Base-by-base conservation (phyloP, 2,888 invertebrate genomes). In the Eupeodes luniger region DNA sequence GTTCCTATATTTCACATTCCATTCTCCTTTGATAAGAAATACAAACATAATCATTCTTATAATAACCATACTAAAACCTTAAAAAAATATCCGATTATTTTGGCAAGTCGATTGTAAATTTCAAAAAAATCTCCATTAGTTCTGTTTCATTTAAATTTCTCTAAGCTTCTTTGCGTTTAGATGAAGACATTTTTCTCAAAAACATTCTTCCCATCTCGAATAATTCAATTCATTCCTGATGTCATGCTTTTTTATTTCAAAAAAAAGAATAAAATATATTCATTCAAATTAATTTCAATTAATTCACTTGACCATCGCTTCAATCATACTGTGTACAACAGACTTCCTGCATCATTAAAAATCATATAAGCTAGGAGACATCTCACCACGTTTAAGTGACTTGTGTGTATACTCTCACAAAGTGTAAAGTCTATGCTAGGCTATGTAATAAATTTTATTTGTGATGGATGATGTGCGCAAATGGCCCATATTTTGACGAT, bases 251-350 rank as follows among this genome's bases (percentile, higher is more conserved):
- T 53, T 16, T 57, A 44, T 72, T 57, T 57, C 12, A 72, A 72
- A 40, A 0, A 40, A 5, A 40, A 40, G 27, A n/a, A n/a, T 19
- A 19, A 19, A 19, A 19, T 19, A 72, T 57, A 40, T 72, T 72
- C 44, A 57, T 57, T 72, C 27, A 72, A 72, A 72, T 72, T 72
- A 72, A 64, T 79, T 70, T 55, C 64, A 72, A 80, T 72, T 64
- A 44, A 72, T 70, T 80, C 62, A 80, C 55, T 79, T 79, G 40
- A 70, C 70, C 70, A 70, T 19, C 11, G 11, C 55, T 36, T 44
- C 61, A 59, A 69, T 69, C 12, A 44, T 44, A 40, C 40, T 40
- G 40, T 40, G 9, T 40, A 40, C 62, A 14, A 72, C 55, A 72
- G 40, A 55, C 79, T 62, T 59, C 57, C 70, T 80, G 72, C 62